Conservation (phyloP, 2,797 vertebrate species). For the Acestrorhynchus altus region DNA sequence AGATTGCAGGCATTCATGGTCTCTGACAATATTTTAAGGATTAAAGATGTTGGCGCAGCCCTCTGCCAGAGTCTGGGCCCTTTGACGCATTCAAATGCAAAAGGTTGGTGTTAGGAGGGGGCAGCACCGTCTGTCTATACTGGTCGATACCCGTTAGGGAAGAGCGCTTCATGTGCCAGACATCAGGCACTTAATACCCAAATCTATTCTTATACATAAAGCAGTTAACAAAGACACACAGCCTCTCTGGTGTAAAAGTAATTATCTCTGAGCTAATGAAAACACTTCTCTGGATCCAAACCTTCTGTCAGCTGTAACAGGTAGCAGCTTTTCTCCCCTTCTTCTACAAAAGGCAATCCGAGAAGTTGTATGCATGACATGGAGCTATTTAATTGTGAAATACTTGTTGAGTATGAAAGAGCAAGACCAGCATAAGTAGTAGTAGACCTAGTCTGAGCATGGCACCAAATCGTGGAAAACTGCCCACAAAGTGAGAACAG, state of each 20-base stretch:
- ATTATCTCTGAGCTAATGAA: slow-evolving; percentile 67
- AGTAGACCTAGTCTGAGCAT: neutral
- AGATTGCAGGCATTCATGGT: slow-evolving; percentile 83
- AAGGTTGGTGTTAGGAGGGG: slow-evolving; percentile 85
- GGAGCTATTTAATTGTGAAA: slow-evolving; percentile 37
- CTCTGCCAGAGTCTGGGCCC: slow-evolving; percentile 87
- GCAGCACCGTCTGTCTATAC: slow-evolving; percentile 85
- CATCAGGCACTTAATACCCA: slow-evolving; percentile 83
- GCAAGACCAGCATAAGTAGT: no score
- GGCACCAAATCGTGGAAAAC: neutral
- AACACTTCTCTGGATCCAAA: slow-evolving; percentile 44
- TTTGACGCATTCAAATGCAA: slow-evolving; percentile 91
- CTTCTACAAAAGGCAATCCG: slow-evolving; percentile 40
- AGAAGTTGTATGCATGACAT: slow-evolving; percentile 50
- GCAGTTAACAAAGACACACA: slow-evolving; percentile 81
- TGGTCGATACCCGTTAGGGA: slow-evolving; percentile 84
- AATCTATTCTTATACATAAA: slow-evolving; percentile 88
- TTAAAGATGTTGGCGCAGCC: slow-evolving; percentile 91
- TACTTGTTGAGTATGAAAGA: slow-evolving; percentile 21
- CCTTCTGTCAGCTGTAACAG: slow-evolving; percentile 55
- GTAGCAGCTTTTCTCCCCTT: slow-evolving; percentile 46
- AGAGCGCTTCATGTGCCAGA: slow-evolving; percentile 74
- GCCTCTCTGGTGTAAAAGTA: slow-evolving; percentile 81
- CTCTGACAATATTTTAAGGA: slow-evolving; percentile 91
- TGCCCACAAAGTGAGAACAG: neutral